Base-by-base conservation (phyloP, 2,113 vertebrate species). In the Recurvirostra avosetta region DNA sequence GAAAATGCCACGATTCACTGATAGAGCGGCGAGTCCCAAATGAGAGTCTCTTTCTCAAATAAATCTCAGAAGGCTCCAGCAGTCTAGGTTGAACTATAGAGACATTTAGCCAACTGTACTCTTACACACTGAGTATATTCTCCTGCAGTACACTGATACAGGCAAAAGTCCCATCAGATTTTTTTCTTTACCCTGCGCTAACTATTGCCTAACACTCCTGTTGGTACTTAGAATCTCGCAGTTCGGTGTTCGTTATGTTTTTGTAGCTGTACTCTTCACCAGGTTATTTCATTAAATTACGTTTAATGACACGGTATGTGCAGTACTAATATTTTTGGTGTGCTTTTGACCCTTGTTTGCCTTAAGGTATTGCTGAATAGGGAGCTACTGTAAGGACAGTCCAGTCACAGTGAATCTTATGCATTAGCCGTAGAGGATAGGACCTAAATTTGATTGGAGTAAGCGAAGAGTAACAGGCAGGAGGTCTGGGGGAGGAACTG, bases 371-470 rank as follows among this genome's bases (percentile, higher is more conserved):
- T 70, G 58, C 73, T 78, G 67, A 87, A n/a, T 45, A 89, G 58
- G 34, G 68, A 94, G 85, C 41, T 86, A 20, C 62, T 8, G 19
- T 66, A 79, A 61, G 92, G 41, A 68, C 15, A 16, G 61, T 29
- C 63, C 88, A 93, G 74, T 91, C 90, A 78, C 66, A 72, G 61
- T 11, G 71, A 86, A 93, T 95, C 41, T 83, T 52, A 49, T 32
- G 12, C 7, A 9, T 75, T 81, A 75, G 27, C 23, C 36, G 41
- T 61, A 36, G 77, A 26, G 61, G 47, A 56, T 52, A 49, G 59
- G 45, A 93, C 90, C 86, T 92, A 71, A 59, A 90, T 92, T 92
- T 91, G 89, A 80, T 76, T 89, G 86, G 81, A 95, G 58, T 94
- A 92, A 75, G 41, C 67, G 53, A 74, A 78, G 83, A 97, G 71